These are phyloP conservation scores for Amblyteles armatorius DNA, from an alignment of 2,888 invertebrate genomes.

Conservation along the genomic window DNA sequence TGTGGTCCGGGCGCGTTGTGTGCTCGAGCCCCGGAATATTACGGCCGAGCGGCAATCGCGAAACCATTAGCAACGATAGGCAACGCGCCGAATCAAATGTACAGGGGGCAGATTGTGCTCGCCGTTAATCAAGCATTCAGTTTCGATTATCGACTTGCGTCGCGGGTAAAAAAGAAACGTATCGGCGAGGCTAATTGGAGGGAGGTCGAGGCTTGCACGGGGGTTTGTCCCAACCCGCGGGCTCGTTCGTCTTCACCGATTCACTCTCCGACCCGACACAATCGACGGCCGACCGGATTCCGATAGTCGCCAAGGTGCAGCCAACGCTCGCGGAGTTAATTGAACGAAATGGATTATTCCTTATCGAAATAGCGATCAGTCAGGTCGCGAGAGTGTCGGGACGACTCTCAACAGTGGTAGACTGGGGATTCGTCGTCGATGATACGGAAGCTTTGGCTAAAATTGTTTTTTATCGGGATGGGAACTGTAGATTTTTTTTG, in stretches of 20 bases:
- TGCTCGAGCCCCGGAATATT: slow-evolving; percentile 40
- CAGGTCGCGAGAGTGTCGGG: slow-evolving; percentile 23
- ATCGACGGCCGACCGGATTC: background rate
- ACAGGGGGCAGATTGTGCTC: slow-evolving; percentile 29
- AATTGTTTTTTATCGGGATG: background rate
- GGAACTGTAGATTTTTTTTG: background rate
- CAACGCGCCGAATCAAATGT: slow-evolving; percentile 38
- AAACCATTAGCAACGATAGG: slow-evolving; percentile 45
- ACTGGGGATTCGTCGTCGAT: background rate
- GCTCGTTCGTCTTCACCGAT: slow-evolving; percentile 16
- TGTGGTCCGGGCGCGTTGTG: background rate
- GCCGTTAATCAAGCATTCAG: slow-evolving; percentile 31
- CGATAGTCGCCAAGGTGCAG: slow-evolving; percentile 24
- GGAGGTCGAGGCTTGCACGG: background rate
- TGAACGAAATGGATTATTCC: slow-evolving; percentile 57
- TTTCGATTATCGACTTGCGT: slow-evolving; percentile 2
- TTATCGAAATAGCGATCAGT: slow-evolving; percentile 33
- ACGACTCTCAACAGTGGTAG: background rate
- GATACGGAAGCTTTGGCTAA: background rate
- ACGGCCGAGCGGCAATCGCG: slow-evolving; percentile 34
- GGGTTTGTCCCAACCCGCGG: background rate
- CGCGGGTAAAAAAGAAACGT: background rate
- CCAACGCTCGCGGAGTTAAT: slow-evolving; percentile 31
- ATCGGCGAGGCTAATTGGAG: background rate
- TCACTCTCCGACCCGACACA: background rate